Evolutionary conservation across 2,113 vertebrate genomes (phyloP).

Genomic region (Tonatia bakeri): DNA sequence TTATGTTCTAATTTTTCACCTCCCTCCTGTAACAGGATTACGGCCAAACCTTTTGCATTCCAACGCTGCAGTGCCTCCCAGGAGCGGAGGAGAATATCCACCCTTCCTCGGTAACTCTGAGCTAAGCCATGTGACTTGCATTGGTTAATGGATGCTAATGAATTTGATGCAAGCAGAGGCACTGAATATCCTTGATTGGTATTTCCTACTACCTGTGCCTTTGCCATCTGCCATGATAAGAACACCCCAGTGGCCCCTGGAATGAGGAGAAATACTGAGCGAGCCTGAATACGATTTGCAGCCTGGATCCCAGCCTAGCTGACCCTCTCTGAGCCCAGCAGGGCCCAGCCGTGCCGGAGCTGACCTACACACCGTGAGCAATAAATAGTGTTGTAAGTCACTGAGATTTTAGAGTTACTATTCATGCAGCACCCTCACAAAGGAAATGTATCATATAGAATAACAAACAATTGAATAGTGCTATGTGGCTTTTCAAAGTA

Average conservation of each 20-base stretch:
- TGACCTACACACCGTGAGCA: not conserved
- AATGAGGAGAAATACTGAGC: not conserved
- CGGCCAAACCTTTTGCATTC: not conserved
- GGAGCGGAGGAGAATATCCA: not conserved
- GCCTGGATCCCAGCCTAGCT: not conserved
- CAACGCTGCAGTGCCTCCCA: not conserved
- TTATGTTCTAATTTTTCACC: not conserved
- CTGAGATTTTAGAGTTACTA: not conserved
- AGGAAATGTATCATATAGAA: not conserved
- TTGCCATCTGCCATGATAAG: not conserved
- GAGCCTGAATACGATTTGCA: not conserved
- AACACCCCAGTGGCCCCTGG: not conserved
- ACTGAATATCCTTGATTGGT: not conserved
- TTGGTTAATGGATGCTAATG: not conserved
- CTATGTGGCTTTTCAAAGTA: not conserved
- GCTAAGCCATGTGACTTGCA: not conserved
- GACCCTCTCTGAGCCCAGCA: not conserved
- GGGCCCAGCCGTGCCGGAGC: not conserved
- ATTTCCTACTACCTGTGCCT: not conserved
- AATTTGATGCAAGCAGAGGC: not conserved
- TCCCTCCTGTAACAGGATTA: fast-evolving
- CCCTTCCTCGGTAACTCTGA: not conserved
- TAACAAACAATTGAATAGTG: not conserved
- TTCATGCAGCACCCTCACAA: not conserved
- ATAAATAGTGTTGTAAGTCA: not conserved